Evolutionary conservation across 2,888 invertebrate species (phyloP).

Genomic region (Lasioglossum leucozonium): DNA sequence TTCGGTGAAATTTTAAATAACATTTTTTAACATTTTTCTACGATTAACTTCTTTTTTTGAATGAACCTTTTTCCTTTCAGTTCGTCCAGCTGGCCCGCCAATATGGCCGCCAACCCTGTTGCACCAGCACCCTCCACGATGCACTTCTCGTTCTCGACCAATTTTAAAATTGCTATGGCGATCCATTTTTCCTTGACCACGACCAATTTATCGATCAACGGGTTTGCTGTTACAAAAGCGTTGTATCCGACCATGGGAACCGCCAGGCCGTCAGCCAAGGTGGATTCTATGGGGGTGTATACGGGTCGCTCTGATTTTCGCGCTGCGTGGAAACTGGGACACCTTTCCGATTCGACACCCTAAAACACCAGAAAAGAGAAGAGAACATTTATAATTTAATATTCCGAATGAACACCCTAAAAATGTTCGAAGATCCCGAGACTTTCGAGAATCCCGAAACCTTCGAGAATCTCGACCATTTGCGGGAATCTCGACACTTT

Average conservation of each 20-base stretch:
- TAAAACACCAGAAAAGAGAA: constrained; percentile 76
- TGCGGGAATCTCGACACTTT: too few relatives aligned
- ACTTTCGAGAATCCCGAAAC: too few relatives aligned
- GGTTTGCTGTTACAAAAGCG: constrained; percentile 90
- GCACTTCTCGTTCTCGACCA: constrained; percentile 94
- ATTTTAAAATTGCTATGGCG: constrained; percentile 91
- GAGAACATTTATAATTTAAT: too few relatives aligned
- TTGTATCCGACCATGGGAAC: constrained; percentile 95
- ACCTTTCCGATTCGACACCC: constrained; percentile 97
- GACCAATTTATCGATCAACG: constrained; percentile 92
- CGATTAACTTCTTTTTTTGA: not conserved
- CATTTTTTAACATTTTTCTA: not conserved
- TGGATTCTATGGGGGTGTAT: constrained; percentile 89
- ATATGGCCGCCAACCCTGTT: constrained; percentile 92
- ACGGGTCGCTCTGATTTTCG: constrained; percentile 89
- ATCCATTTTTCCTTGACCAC: constrained; percentile 94
- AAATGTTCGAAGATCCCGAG: too few relatives aligned
- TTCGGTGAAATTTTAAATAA: not conserved
- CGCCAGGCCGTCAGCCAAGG: constrained; percentile 95
- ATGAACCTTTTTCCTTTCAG: constrained; percentile 91
- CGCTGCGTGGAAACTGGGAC: constrained; percentile 93
- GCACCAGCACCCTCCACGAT: constrained; percentile 97
- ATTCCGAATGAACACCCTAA: too few relatives aligned
- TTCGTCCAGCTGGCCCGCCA: constrained; percentile 92
- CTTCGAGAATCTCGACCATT: too few relatives aligned